Conservation (phyloP, 2,888 invertebrate genomes). For the Drosophila barbarae region DNA sequence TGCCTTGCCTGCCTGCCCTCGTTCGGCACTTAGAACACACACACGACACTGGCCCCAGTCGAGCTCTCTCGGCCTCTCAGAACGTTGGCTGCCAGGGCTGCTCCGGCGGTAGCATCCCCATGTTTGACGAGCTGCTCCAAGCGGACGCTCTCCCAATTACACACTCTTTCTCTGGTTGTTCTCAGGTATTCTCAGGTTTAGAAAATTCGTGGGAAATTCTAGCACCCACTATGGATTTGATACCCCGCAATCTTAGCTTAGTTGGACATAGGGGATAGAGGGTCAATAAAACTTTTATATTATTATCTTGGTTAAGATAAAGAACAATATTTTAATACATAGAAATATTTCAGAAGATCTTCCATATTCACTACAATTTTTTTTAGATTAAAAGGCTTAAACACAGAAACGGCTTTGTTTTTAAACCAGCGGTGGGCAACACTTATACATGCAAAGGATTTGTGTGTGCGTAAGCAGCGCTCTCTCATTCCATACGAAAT, state of each 20-base stretch:
- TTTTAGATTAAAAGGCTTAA: too few relatives aligned
- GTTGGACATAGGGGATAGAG: background rate
- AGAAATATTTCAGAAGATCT: too few relatives aligned
- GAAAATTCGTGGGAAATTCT: conserved; percentile 62
- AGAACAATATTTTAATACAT: too few relatives aligned
- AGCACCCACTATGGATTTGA: conserved; percentile 48
- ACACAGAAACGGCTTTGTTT: too few relatives aligned
- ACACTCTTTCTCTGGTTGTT: conserved; percentile 13
- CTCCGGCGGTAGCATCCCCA: conserved; percentile 16
- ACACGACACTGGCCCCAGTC: conserved; percentile 19
- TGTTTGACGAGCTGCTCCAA: conserved; percentile 9
- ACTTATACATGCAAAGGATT: too few relatives aligned
- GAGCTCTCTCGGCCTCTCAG: conserved; percentile 19
- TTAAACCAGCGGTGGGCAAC: too few relatives aligned
- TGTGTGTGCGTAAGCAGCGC: too few relatives aligned
- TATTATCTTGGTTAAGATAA: too few relatives aligned
- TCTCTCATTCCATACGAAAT: too few relatives aligned
- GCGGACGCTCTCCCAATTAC: conserved; percentile 2
- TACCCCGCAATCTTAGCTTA: background rate
- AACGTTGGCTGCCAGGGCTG: conserved; percentile 12
- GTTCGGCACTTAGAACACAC: conserved; percentile 19
- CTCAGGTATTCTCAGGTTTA: conserved; percentile 46
- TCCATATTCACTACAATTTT: too few relatives aligned
- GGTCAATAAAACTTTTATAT: too few relatives aligned
- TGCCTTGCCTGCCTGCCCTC: conserved; percentile 7